These are phyloP conservation scores for Pelmatolapia mariae DNA, from an alignment of 2,113 vertebrate species.

Conservation along the genomic window DNA sequence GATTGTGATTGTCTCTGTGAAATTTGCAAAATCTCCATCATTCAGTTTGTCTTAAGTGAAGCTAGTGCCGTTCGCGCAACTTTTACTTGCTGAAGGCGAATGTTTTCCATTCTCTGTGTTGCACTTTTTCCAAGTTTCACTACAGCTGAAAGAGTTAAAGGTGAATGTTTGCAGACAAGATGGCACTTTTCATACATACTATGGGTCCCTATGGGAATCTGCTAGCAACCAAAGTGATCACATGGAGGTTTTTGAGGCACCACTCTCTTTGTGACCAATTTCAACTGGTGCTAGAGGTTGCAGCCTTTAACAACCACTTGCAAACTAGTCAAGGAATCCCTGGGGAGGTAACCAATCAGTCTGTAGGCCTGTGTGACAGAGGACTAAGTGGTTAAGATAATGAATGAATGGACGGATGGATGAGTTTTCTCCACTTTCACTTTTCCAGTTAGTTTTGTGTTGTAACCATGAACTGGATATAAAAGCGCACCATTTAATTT, in stretches of 20 bases:
- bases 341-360: fast-evolving
- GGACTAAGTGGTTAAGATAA: neutral
- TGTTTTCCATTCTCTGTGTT: neutral
- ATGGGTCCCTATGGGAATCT: neutral
- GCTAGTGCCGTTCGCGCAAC: fast-evolving
- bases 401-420: neutral
- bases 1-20: neutral
- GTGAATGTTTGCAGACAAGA: neutral
- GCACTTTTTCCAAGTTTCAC: neutral
- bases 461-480: neutral
- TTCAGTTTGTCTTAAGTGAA: neutral
- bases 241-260: neutral
- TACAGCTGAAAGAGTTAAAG: neutral
- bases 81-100: neutral
- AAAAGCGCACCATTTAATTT: neutral
- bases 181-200: neutral
- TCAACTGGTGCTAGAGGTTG: neutral
- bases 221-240: neutral
- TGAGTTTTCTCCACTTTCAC: neutral
- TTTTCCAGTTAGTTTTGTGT: neutral
- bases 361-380: neutral
- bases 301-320: neutral
- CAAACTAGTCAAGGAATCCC: neutral
- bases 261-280: neutral
- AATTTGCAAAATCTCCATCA: neutral